phyloP scores from a whole-genome alignment of 2,888 invertebrate genomes.

The Synergus itoensis region DNA sequence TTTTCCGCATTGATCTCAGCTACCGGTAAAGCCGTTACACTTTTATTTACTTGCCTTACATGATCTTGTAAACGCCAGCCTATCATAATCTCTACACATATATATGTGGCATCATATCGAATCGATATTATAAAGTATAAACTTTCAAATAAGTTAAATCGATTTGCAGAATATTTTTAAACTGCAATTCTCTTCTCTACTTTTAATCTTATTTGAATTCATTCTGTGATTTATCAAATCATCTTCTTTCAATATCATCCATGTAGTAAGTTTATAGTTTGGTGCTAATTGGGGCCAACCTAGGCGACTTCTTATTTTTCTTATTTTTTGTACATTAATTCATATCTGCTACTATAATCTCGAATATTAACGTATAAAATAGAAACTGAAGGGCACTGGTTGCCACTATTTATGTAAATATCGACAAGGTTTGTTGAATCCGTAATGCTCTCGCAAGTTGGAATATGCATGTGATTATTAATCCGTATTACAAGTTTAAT shows the following conservation, averaged over 20 bases:
- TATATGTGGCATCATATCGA: no score
- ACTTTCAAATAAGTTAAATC: background rate
- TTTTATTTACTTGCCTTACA: slow-evolving; percentile 26
- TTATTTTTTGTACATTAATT: background rate
- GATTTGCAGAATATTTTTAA: background rate
- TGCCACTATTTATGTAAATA: slow-evolving; percentile 72
- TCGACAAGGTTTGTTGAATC: slow-evolving; percentile 70
- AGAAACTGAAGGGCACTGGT: slow-evolving; percentile 55
- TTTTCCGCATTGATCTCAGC: slow-evolving; percentile 51
- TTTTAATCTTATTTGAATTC: no score
- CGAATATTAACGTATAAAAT: background rate
- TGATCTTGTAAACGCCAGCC: slow-evolving; percentile 29
- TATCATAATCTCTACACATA: background rate
- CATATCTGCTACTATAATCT: background rate
- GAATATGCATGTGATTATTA: slow-evolving; percentile 73
- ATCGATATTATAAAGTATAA: background rate
- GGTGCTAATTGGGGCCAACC: no score
- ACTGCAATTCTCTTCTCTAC: background rate
- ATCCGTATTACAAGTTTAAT: slow-evolving; percentile 69
- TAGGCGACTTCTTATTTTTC: no score
- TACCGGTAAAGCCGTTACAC: slow-evolving; percentile 6
- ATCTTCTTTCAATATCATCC: no score
- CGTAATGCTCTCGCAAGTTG: slow-evolving; percentile 68
- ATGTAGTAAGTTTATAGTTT: no score
- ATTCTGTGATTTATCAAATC: no score